Conservation (phyloP, 2,797 vertebrate genomes). For the Iguana delicatissima region DNA sequence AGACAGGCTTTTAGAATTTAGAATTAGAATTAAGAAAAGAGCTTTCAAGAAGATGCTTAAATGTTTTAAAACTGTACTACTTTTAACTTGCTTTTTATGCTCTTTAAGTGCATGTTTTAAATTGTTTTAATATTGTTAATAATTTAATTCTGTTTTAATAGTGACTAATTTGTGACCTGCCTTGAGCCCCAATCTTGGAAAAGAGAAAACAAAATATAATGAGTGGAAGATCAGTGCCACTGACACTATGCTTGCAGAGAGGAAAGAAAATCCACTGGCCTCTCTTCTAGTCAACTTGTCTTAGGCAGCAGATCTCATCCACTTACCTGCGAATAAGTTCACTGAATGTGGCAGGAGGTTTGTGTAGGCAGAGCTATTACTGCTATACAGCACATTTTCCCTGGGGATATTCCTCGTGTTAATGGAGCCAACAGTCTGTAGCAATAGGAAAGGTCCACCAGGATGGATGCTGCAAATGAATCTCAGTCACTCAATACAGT, state of each 20-base stretch:
- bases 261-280: neutral
- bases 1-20: no score
- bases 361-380: neutral
- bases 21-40: no score
- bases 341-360: neutral
- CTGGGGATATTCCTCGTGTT: neutral
- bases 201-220: no score
- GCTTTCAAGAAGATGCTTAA: no score
- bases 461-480: neutral
- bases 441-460: neutral
- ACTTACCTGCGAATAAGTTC: neutral
- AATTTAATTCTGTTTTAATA: no score
- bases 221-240: neutral
- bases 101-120: no score
- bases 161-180: no score
- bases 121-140: no score
- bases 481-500: neutral
- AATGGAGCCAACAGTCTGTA: constrained; percentile 15
- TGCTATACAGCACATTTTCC: neutral
- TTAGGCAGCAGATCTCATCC: neutral
- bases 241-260: neutral
- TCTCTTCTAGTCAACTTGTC: neutral
- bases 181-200: no score
- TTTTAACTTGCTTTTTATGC: no score
- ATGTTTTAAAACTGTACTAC: no score